A percentile compares a stretch with the other conserved stretches of the same genome.
These are phyloP conservation scores for Synanthedon formicaeformis DNA, from an alignment of 2,888 invertebrate genomes.

Conservation along the genomic window DNA sequence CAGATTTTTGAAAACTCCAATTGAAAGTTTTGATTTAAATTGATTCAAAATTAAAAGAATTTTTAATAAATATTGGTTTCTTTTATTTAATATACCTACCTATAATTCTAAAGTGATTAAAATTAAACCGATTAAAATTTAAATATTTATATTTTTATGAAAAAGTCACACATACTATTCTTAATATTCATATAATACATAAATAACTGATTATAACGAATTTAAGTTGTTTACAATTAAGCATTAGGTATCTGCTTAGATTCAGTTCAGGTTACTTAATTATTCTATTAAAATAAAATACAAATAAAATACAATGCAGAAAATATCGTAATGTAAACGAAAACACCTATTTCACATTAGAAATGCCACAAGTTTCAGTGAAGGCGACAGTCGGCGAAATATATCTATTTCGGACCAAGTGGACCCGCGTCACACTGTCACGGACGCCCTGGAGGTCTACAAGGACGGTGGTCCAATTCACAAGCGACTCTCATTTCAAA, in stretches of 20 bases:
- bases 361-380: conserved; percentile 28
- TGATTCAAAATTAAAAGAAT: too few species aligned
- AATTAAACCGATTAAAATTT: too few species aligned
- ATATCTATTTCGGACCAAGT: conserved; percentile 59
- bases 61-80: too few species aligned
- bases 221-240: too few species aligned
- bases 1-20: too few species aligned
- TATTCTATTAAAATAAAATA: background rate
- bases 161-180: too few species aligned
- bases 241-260: background rate
- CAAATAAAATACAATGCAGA: background rate
- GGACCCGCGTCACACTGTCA: conserved; percentile 65
- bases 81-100: too few species aligned
- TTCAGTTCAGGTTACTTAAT: background rate
- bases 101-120: too few species aligned
- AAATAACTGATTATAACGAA: too few species aligned
- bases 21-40: too few species aligned
- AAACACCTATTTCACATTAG: conserved; percentile 14
- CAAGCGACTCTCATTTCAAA: conserved; percentile 7
- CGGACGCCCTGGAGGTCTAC: conserved; percentile 27
- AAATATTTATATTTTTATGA: too few species aligned
- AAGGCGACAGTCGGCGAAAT: conserved; percentile 47
- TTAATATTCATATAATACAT: too few species aligned
- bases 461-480: conserved; percentile 8
- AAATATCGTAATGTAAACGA: background rate